Evolutionary conservation across 2,888 invertebrate genomes (phyloP).

Genomic region (Thera britannica): DNA sequence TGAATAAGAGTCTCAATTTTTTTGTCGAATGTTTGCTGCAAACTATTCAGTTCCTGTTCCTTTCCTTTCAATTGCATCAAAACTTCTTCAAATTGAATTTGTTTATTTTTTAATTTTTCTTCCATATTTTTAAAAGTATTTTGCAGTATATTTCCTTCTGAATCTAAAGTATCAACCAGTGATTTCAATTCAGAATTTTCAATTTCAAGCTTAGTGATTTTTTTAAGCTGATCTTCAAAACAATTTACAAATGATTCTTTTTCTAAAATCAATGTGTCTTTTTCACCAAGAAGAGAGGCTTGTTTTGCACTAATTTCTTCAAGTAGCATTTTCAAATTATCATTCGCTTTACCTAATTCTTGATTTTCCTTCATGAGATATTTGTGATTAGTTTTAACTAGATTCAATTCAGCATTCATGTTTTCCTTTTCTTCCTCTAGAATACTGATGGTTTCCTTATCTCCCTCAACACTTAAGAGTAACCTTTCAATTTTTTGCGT

Average conservation of each 20-base stretch:
- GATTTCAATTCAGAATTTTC: conserved; percentile 9
- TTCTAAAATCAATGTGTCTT: conserved; percentile 23
- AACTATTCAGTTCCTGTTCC: conserved; percentile 25
- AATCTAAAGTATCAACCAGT: conserved; percentile 6
- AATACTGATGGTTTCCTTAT: neutral
- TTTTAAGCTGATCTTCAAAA: conserved; percentile 17
- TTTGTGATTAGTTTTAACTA: conserved; percentile 21
- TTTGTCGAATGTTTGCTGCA: conserved; percentile 2
- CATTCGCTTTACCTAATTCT: conserved; percentile 13
- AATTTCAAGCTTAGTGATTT: conserved; percentile 12
- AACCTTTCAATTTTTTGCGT: conserved; percentile 16
- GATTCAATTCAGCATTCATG: conserved; percentile 20
- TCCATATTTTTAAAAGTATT: conserved; percentile 8
- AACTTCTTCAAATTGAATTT: conserved; percentile 25
- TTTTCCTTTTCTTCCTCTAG: conserved; percentile 21
- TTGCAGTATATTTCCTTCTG: conserved; percentile 12
- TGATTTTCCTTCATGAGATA: conserved; percentile 25
- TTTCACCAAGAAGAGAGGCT: conserved; percentile 7
- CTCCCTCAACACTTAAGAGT: conserved; percentile 17
- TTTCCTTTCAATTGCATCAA: conserved; percentile 33
- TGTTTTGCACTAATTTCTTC: conserved; percentile 17
- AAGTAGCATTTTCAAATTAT: conserved; percentile 10
- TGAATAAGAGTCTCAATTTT: conserved; percentile 7
- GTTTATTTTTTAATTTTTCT: conserved; percentile 6
- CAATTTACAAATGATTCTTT: conserved; percentile 24